Evolutionary conservation across 2,797 vertebrate species (phyloP).

Genomic region (Scolopax bukidnonensis): DNA sequence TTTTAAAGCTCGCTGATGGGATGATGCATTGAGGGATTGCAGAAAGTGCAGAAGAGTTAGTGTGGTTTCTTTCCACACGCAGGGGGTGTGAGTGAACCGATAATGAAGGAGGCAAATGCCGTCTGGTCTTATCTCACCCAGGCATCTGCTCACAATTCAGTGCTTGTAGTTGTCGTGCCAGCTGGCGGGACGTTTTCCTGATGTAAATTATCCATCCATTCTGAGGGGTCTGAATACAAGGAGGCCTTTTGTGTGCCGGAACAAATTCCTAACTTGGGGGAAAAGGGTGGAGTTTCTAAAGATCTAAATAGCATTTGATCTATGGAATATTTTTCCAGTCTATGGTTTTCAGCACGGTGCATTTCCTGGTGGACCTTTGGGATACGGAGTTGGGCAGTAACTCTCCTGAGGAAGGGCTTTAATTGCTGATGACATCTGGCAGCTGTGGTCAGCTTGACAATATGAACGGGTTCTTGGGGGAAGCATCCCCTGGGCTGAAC

Average conservation of each 20-base stretch:
- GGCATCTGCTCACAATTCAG: slow-evolving; percentile 76
- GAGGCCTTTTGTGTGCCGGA: slow-evolving; percentile 69
- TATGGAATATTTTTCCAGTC: slow-evolving; percentile 5
- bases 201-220: slow-evolving; percentile 76
- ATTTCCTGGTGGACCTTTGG: background rate
- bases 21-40: background rate
- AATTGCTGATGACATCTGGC: background rate
- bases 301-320: slow-evolving; percentile 40
- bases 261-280: slow-evolving; percentile 57
- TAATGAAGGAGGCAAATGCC: slow-evolving; percentile 2
- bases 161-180: slow-evolving; percentile 59
- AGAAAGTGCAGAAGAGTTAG: background rate
- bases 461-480: background rate
- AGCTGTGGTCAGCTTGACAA: background rate
- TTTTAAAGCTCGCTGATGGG: background rate
- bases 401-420: background rate
- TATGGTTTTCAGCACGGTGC: background rate
- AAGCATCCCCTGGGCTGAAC: background rate
- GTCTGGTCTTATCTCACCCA: slow-evolving; percentile 63
- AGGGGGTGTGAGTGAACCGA: background rate
- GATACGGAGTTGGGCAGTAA: background rate
- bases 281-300: slow-evolving; percentile 43
- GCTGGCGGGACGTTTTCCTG: slow-evolving; percentile 64
- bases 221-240: slow-evolving; percentile 70
- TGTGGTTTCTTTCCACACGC: background rate